These are phyloP conservation scores for Sesamia nonagrioides DNA, from an alignment of 1,140 invertebrate species.

Conservation along the genomic window DNA sequence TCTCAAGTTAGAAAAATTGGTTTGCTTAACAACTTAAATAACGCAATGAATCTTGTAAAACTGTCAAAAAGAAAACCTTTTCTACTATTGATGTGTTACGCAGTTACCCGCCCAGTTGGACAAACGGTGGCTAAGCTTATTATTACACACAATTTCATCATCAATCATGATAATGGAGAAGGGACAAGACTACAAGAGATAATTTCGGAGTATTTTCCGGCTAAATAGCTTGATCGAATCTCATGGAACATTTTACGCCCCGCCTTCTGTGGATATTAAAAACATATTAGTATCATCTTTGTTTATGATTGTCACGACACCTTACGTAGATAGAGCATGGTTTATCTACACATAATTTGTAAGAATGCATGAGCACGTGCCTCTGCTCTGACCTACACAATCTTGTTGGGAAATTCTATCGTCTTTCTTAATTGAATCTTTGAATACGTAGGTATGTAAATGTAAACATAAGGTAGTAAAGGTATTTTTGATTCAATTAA, in stretches of 20 bases:
- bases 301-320: constrained; percentile 5
- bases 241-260: constrained; percentile 2
- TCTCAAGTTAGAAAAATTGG: too few species aligned
- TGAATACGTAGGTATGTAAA: too few species aligned
- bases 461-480: too few species aligned
- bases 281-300: constrained; percentile 20
- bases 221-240: constrained; percentile 13
- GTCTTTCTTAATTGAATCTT: too few species aligned
- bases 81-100: too few species aligned
- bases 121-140: constrained; percentile 14
- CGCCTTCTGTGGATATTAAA: constrained; percentile 1
- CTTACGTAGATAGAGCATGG: neutral
- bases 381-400: neutral
- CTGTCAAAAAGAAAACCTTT: too few species aligned
- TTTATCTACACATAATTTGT: neutral
- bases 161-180: constrained; percentile 32
- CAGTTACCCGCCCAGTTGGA: neutral
- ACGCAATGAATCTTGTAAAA: too few species aligned
- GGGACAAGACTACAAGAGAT: neutral
- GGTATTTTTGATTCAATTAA: too few species aligned
- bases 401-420: too few species aligned
- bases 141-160: constrained; percentile 26
- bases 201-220: constrained; percentile 17
- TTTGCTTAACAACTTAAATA: too few species aligned
- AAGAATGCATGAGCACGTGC: neutral